Conservation (phyloP, 2,888 invertebrate species). For the Torymus tubicola region DNA sequence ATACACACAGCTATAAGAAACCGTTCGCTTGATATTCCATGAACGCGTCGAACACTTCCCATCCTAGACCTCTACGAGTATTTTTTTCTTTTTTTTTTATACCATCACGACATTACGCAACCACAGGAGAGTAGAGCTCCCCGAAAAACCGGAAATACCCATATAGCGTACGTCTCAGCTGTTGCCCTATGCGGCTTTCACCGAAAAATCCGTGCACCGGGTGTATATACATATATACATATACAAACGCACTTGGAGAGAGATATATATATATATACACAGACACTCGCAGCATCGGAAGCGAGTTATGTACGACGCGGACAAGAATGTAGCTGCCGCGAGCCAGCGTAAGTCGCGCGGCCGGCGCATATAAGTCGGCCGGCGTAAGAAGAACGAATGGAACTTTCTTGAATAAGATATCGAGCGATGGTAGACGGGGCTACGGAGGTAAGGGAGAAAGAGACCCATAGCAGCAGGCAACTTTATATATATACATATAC, state of each 20-base stretch:
- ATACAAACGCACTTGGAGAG: constrained; percentile 6
- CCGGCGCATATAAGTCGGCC: not conserved
- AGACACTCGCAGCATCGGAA: constrained; percentile 59
- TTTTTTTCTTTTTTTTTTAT: not conserved
- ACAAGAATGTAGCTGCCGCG: constrained; percentile 71
- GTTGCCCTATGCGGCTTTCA: not conserved
- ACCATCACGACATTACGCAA: constrained; percentile 27
- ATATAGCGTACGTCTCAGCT: constrained; percentile 6
- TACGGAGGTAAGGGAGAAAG: not conserved
- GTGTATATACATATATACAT: no score
- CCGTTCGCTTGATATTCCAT: not conserved
- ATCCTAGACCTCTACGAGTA: not conserved
- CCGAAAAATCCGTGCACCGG: constrained; percentile 19
- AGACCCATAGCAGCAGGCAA: not conserved
- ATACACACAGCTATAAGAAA: not conserved
- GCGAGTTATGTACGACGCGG: constrained; percentile 71
- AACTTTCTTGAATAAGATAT: constrained; percentile 75
- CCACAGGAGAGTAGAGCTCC: not conserved
- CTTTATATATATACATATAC: constrained; percentile 5
- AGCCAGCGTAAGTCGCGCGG: constrained; percentile 20
- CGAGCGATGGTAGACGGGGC: constrained; percentile 61
- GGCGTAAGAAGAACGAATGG: constrained; percentile 71
- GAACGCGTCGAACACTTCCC: no score
- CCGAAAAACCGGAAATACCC: constrained; percentile 39
- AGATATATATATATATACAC: no score